Evolutionary conservation across 2,797 vertebrate species (phyloP).

Genomic region (Cheirogaleus major): DNA sequence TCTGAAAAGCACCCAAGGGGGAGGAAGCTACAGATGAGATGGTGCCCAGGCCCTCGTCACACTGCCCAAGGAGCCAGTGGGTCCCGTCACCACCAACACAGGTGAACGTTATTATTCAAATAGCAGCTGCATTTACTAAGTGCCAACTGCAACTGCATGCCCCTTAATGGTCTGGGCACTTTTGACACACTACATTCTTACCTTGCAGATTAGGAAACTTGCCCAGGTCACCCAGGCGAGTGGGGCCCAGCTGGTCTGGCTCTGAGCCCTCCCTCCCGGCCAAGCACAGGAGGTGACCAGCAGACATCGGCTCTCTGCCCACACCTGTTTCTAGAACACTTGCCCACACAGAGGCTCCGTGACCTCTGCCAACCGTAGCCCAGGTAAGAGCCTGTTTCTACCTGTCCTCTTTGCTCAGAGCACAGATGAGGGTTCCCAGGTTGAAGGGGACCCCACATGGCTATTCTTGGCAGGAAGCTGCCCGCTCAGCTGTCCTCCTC

Average conservation of each 20-base stretch:
- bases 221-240: background rate
- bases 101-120: background rate
- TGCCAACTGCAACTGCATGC: too few species aligned
- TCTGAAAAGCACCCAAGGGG: background rate
- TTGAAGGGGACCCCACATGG: accelerated
- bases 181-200: background rate
- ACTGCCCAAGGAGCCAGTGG: background rate
- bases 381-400: background rate
- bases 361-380: background rate
- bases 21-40: background rate
- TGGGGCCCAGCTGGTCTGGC: background rate
- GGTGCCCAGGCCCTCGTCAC: accelerated
- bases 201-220: background rate
- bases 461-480: slow-evolving; percentile 35
- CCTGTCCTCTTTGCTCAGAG: background rate
- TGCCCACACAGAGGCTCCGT: background rate
- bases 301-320: background rate
- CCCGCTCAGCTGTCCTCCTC: slow-evolving; percentile 58
- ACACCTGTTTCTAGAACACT: accelerated
- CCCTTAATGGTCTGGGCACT: background rate
- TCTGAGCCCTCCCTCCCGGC: background rate
- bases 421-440: background rate
- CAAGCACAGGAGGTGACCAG: accelerated
- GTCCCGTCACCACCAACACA: background rate
- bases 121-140: background rate